Percentiles rank a stretch among this genome's conserved stretches.
Conservation (phyloP, 1,140 invertebrate genomes). For the Drosophila sturtevanti region DNA sequence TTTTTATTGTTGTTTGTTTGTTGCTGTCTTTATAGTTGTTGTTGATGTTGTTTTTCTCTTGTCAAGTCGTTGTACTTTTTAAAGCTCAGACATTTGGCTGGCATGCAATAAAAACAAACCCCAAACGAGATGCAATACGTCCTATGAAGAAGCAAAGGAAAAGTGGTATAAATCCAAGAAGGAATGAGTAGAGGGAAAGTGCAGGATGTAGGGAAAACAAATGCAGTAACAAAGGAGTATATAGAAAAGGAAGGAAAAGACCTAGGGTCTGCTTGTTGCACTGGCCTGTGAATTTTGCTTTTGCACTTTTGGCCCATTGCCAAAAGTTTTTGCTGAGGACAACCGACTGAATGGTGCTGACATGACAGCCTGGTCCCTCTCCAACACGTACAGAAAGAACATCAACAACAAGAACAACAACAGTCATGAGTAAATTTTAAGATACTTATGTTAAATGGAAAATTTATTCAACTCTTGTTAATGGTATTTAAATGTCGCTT, state of each 20-base stretch:
- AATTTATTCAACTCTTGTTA: slow-evolving; percentile 13
- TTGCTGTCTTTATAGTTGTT: slow-evolving; percentile 16
- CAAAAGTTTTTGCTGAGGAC: slow-evolving; percentile 55
- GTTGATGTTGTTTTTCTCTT: slow-evolving; percentile 45
- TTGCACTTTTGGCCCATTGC: slow-evolving; percentile 57
- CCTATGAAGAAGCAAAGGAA: slow-evolving; percentile 21
- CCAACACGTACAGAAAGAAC: neutral
- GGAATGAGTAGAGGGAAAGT: neutral
- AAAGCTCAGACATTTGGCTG: slow-evolving; percentile 63
- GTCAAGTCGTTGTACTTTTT: slow-evolving; percentile 51
- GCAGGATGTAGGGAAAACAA: neutral
- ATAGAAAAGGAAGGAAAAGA: neutral
- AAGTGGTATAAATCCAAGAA: slow-evolving; percentile 10
- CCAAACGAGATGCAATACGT: slow-evolving; percentile 6
- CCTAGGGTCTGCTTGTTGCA: slow-evolving; percentile 36
- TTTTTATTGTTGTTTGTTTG: slow-evolving; percentile 7
- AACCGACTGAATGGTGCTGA: slow-evolving; percentile 29
- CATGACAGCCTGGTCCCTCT: slow-evolving; percentile 37
- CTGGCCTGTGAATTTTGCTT: slow-evolving; percentile 28
- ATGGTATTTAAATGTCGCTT: neutral
- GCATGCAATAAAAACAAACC: slow-evolving; percentile 69
- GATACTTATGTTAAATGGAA: slow-evolving; percentile 12
- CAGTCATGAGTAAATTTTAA: neutral
- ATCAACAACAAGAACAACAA: neutral
- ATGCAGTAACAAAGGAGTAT: slow-evolving; percentile 14